Conservation (phyloP, 2,797 vertebrate genomes). For the Chaetophractus vellerosus region DNA sequence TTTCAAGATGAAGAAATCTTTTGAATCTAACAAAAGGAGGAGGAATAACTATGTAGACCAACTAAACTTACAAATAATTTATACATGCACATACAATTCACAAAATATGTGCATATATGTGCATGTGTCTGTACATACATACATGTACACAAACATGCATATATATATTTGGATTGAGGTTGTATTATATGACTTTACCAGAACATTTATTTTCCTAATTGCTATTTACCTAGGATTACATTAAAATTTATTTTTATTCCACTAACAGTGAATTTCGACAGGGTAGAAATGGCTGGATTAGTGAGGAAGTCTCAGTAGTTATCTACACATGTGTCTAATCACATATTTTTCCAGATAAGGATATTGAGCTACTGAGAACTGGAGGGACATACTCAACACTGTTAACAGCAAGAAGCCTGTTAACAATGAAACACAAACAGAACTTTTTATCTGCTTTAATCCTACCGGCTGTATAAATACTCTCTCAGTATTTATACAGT, state of each 20-base stretch:
- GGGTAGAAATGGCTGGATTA: neutral
- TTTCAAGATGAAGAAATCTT: neutral
- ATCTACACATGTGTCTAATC: neutral
- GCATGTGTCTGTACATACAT: fast-evolving
- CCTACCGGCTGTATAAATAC: neutral
- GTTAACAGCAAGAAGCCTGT: no score
- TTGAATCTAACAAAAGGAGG: neutral
- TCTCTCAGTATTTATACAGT: no score
- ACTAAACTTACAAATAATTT: neutral
- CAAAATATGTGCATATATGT: no score
- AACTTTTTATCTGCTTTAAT: neutral
- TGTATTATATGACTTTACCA: neutral
- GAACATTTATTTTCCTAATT: neutral
- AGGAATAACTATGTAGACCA: neutral
- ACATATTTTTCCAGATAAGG: neutral
- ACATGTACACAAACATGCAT: neutral
- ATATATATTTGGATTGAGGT: neutral
- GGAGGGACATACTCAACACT: neutral
- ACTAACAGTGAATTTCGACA: neutral
- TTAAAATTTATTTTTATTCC: neutral
- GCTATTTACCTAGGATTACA: neutral
- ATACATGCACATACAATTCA: neutral
- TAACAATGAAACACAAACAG: no score
- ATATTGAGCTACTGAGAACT: neutral
- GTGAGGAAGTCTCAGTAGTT: neutral